These are phyloP conservation scores for Branchellion lobata DNA, from an alignment of 2,888 invertebrate genomes.

Conservation along the genomic window DNA sequence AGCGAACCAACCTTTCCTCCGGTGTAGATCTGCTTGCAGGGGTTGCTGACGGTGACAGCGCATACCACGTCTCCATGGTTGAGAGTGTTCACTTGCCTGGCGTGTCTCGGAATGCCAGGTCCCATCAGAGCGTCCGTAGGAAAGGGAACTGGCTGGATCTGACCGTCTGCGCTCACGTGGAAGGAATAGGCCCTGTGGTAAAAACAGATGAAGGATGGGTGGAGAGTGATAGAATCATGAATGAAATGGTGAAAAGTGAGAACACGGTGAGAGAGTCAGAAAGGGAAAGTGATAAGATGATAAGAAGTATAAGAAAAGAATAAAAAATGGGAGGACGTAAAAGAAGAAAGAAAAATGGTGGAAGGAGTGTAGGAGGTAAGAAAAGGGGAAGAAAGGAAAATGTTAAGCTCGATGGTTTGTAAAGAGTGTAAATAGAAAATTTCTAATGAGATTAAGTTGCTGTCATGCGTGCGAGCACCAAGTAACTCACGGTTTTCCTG, in stretches of 20 bases:
- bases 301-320: not conserved
- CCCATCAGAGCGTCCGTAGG: slow-evolving; percentile 88
- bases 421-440: no score
- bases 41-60: slow-evolving; percentile 84
- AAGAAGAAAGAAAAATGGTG: not conserved
- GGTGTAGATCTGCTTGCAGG: slow-evolving; percentile 71
- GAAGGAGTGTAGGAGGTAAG: no score
- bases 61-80: slow-evolving; percentile 96
- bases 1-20: slow-evolving; percentile 80
- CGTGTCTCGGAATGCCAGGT: slow-evolving; percentile 86
- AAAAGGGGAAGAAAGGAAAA: not conserved
- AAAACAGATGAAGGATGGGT: no score
- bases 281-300: not conserved
- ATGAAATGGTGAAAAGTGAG: no score
- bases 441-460: no score
- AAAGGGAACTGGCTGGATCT: slow-evolving; percentile 81
- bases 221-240: no score
- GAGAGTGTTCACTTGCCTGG: slow-evolving; percentile 84
- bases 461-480: no score
- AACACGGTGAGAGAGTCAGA: no score
- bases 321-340: not conserved
- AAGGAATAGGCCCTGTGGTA: slow-evolving; percentile 82
- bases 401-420: no score
- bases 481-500: slow-evolving; percentile 83
- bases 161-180: slow-evolving; percentile 73